Conservation (phyloP, 2,888 invertebrate genomes). For the Aphodius granarius region DNA sequence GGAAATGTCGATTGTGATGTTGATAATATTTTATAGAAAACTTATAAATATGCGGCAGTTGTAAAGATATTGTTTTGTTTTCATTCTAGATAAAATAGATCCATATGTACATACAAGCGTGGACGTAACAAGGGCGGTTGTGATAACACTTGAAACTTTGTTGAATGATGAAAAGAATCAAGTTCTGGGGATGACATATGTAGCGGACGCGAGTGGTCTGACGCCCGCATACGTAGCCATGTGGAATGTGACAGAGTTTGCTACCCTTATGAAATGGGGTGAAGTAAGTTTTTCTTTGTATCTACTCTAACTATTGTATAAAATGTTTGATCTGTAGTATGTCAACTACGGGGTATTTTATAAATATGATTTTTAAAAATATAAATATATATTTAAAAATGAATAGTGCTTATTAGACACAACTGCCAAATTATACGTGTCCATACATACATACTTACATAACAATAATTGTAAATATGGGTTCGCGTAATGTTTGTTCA, state of each 20-base stretch:
- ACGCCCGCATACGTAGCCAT: conserved; percentile 67
- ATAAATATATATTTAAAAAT: too few relatives aligned
- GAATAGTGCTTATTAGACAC: too few relatives aligned
- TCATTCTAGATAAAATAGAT: conserved; percentile 64
- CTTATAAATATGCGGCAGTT: too few relatives aligned
- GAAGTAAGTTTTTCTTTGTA: conserved; percentile 61
- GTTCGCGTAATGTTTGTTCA: not conserved
- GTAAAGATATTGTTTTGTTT: too few relatives aligned
- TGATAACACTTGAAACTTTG: conserved; percentile 73
- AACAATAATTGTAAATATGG: not conserved
- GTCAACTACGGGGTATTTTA: too few relatives aligned
- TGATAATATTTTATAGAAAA: too few relatives aligned
- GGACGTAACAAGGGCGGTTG: conserved; percentile 72
- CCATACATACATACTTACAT: too few relatives aligned
- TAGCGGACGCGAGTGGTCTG: conserved; percentile 67
- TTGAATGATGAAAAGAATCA: conserved; percentile 77
- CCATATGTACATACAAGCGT: conserved; percentile 65
- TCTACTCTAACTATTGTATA: too few relatives aligned
- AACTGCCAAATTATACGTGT: too few relatives aligned
- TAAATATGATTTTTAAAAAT: too few relatives aligned
- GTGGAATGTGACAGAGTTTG: conserved; percentile 75
- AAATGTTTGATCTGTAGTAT: too few relatives aligned
- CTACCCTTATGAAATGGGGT: conserved; percentile 71
- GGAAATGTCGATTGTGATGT: not conserved
- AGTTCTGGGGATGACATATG: conserved; percentile 73